phyloP scores from a whole-genome alignment of 2,888 invertebrate genomes.

The Nemurella pictetii region DNA sequence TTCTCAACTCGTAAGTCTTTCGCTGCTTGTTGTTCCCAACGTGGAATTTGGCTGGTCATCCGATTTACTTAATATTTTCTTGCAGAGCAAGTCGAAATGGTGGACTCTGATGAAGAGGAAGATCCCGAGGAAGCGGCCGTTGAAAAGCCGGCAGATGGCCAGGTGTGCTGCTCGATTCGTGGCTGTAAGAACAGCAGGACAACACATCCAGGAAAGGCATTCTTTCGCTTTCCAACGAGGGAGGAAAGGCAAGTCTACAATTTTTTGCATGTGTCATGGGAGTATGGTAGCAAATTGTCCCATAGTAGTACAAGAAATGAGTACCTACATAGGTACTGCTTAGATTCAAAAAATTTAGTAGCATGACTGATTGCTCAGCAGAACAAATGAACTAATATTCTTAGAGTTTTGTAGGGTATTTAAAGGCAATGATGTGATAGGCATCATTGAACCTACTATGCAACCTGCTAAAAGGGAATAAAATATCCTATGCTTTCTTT shows the following conservation, averaged over 20 bases:
- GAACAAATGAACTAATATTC: no score
- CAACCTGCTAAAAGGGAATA: no score
- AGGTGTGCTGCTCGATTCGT: constrained; percentile 10
- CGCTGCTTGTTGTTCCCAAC: background rate
- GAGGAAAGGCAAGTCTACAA: constrained; percentile 3
- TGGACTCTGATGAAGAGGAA: background rate
- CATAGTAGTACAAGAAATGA: no score
- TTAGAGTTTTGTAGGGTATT: no score
- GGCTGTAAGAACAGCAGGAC: constrained; percentile 18
- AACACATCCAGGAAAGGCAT: constrained; percentile 20
- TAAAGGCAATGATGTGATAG: no score
- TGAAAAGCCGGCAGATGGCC: background rate
- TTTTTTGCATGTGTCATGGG: no score
- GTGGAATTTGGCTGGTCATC: background rate
- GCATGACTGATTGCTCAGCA: no score
- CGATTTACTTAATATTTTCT: background rate
- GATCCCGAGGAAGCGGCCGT: background rate
- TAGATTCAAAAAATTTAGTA: no score
- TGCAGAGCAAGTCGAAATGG: background rate
- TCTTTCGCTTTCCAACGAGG: constrained; percentile 17
- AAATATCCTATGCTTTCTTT: no score
- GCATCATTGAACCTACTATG: no score
- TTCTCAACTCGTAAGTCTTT: background rate
- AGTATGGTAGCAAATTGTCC: no score
- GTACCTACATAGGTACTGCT: no score